Base-by-base conservation (phyloP, 2,113 vertebrate species). In the Mus spicilegus region DNA sequence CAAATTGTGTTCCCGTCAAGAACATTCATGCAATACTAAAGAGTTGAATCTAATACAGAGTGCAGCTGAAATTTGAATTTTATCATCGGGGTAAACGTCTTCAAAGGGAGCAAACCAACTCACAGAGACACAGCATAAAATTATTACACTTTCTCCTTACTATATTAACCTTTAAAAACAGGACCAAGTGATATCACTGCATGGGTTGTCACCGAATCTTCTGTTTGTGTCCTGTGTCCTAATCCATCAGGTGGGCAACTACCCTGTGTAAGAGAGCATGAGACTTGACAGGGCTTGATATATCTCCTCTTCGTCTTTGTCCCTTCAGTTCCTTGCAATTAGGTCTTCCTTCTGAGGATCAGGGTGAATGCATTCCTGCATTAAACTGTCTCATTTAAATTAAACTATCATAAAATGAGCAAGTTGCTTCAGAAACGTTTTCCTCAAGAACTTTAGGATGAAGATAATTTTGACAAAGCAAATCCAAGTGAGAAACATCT, bases 351-450 rank as follows among this genome's bases (percentile, higher is more conserved):
- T 16, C 80, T 87, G 56, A 42, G 26, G 46, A 36, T 36, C 77
- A 76, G 9, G 5, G 9, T 19, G 26, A 86, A 3, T 33, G 36
- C 42, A 75, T 46, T 26, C 49, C 36, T 76, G 26, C n/a, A 67
- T 92, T 89, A 95, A 58, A 97, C 91, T 89, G 56, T 76, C 84
- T 85, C 22, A 22, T 80, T 95, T 97, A 95, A 90, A 95, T 95
- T 95, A 96, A 96, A 22, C 70, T 80, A 96, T 86, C 76, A 90
- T 85, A 84, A 95, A 89, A 70, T n/a, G n/a, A 65, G 65, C 49
- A 90, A 42, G 26, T 58, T 39, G 33, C 39, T 94, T 88, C 30
- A 67, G 89, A 91, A 81, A 1, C 24, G 26, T 28, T 85, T 20
- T 72, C 9, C 22, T 36, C 33, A 89, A 91, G 88, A 85, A 67